Conservation (phyloP, 2,113 vertebrate species). For the Oncorhynchus nerka region DNA sequence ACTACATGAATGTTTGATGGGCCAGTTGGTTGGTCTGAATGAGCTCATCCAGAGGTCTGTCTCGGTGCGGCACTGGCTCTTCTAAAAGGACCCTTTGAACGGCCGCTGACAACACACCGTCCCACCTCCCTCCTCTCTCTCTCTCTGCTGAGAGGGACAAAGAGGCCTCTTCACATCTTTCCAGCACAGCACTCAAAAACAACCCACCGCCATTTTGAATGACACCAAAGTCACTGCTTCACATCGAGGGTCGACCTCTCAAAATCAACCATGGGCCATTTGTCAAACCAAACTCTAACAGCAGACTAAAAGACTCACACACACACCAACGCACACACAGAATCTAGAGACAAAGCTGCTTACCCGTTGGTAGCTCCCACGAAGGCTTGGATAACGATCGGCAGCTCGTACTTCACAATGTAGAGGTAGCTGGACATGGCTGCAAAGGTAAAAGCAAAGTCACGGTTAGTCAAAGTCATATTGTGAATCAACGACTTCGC, state of each 20-base stretch:
- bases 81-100: conserved; percentile 60
- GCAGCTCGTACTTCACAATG: conserved; percentile 98
- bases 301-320: background rate
- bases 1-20: conserved; percentile 51
- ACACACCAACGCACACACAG: background rate
- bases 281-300: background rate
- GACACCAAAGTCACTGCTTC: background rate
- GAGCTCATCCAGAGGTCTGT: conserved; percentile 47
- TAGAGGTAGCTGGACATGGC: conserved; percentile 99
- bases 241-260: background rate
- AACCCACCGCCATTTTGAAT: conserved; percentile 28
- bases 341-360: conserved; percentile 39
- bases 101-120: conserved; percentile 13
- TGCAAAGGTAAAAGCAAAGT: conserved; percentile 60
- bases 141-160: conserved; percentile 18
- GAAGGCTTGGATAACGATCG: conserved; percentile 91
- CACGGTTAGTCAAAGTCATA: conserved; percentile 58
- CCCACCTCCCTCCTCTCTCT: background rate
- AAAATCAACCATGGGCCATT: background rate
- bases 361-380: conserved; percentile 79
- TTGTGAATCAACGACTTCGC: conserved; percentile 52
- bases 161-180: conserved; percentile 24
- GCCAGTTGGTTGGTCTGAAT: conserved; percentile 18
- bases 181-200: conserved; percentile 3
- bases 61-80: conserved; percentile 46